Conservation (phyloP, 2,113 vertebrate genomes). For the Anser cygnoides region DNA sequence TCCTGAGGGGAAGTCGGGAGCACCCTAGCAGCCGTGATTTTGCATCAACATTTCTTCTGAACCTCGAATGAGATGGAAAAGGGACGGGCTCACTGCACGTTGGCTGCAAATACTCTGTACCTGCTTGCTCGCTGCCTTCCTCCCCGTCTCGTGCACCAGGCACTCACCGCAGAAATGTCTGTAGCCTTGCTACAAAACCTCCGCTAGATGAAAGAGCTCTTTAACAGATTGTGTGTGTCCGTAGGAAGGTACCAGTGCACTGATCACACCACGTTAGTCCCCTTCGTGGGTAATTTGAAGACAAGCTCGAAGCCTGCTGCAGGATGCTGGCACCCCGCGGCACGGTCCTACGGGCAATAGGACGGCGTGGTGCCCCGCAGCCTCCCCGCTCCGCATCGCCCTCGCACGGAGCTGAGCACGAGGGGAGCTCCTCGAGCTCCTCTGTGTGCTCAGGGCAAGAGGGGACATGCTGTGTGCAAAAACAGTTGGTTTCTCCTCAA, state of each 20-base stretch:
- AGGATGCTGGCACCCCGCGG: background rate
- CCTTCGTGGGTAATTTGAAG: background rate
- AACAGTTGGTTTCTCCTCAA: background rate
- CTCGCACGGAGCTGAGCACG: fast-evolving
- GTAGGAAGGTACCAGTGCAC: background rate
- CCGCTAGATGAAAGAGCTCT: background rate
- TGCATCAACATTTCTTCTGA: background rate
- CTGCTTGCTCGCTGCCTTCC: no score
- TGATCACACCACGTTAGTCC: background rate
- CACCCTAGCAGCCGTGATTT: background rate
- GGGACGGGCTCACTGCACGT: no score
- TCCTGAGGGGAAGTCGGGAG: background rate
- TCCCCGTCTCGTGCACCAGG: no score
- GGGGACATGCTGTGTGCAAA: background rate
- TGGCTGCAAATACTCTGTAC: no score
- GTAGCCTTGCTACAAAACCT: background rate
- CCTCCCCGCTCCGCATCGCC: no score
- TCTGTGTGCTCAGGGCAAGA: background rate
- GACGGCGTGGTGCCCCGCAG: background rate
- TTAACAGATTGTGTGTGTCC: background rate
- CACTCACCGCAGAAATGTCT: no score
- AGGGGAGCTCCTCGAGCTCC: background rate
- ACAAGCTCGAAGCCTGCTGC: background rate
- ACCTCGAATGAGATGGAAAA: background rate
- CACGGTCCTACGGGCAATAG: background rate